Conservation (phyloP, 2,113 vertebrate genomes). For the Clarias batrachus region DNA sequence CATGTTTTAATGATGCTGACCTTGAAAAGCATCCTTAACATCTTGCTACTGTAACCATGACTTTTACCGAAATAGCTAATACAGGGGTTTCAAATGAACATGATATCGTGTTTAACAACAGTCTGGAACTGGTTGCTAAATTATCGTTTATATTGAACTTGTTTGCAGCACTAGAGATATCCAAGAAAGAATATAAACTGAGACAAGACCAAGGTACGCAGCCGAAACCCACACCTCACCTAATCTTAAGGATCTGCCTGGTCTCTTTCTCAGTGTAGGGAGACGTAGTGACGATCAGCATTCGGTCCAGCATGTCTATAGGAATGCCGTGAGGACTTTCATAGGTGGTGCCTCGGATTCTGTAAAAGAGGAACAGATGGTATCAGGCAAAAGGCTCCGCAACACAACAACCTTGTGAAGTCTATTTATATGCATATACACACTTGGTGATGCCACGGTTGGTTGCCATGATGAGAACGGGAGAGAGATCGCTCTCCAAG, state of each 20-base stretch:
- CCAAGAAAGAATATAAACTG: too few relatives aligned
- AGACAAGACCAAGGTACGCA: too few relatives aligned
- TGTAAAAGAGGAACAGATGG: slow-evolving; percentile 51
- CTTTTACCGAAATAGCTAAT: background rate
- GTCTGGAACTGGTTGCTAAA: too few relatives aligned
- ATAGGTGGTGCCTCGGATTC: slow-evolving; percentile 90
- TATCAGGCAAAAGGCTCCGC: background rate
- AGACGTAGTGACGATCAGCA: slow-evolving; percentile 87
- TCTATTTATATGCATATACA: background rate
- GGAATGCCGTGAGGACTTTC: slow-evolving; percentile 91
- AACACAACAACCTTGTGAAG: background rate
- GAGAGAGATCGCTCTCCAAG: slow-evolving; percentile 87
- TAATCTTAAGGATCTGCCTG: slow-evolving; percentile 87
- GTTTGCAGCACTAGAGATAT: too few relatives aligned
- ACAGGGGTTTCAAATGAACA: background rate
- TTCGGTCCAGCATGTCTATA: slow-evolving; percentile 86
- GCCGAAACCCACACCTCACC: slow-evolving; percentile 65
- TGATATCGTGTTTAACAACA: too few relatives aligned
- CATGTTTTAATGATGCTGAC: background rate
- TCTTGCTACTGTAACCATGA: background rate
- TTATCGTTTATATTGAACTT: too few relatives aligned
- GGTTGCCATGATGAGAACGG: slow-evolving; percentile 92
- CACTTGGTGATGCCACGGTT: slow-evolving; percentile 91
- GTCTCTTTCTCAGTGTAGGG: slow-evolving; percentile 91
- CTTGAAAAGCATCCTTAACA: background rate